These are phyloP conservation scores for Capreolus pygargus DNA, from an alignment of 2,113 vertebrate species.

Conservation along the genomic window DNA sequence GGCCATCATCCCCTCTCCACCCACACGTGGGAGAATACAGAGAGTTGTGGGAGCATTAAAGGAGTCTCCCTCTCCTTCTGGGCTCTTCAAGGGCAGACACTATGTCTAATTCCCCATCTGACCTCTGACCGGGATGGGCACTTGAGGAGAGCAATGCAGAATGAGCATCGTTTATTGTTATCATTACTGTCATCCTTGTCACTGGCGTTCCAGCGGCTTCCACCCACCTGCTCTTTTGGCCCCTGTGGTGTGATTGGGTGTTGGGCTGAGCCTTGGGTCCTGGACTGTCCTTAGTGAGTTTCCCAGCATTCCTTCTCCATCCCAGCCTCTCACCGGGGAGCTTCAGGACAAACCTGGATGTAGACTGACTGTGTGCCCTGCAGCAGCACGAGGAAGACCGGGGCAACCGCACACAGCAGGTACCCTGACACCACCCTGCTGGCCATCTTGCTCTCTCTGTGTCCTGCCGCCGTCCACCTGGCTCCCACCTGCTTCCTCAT, in stretches of 20 bases:
- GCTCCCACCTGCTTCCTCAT: not conserved
- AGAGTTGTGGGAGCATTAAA: not conserved
- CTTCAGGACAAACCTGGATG: slow-evolving; percentile 61
- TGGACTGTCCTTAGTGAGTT: not conserved
- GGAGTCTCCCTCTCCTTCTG: not conserved
- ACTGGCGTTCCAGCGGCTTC: not conserved
- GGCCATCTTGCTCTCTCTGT: not conserved
- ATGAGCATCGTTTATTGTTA: not conserved
- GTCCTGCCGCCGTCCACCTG: not conserved
- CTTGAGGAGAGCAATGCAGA: not conserved
- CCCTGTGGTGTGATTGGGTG: not conserved
- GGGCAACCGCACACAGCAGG: not conserved
- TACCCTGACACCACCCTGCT: not conserved
- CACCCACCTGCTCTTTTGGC: not conserved
- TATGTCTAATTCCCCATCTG: not conserved
- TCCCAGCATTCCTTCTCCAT: not conserved
- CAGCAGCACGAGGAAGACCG: slow-evolving; percentile 43
- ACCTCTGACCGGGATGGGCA: not conserved
- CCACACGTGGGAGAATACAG: not conserved
- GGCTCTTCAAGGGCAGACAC: not conserved
- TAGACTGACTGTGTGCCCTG: slow-evolving; percentile 52
- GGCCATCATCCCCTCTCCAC: not conserved
- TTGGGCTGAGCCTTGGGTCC: not conserved
- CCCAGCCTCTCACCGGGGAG: not conserved
- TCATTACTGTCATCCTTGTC: not conserved